phyloP scores from a whole-genome alignment of 1,140 invertebrate genomes.

The Drosophila parvula region DNA sequence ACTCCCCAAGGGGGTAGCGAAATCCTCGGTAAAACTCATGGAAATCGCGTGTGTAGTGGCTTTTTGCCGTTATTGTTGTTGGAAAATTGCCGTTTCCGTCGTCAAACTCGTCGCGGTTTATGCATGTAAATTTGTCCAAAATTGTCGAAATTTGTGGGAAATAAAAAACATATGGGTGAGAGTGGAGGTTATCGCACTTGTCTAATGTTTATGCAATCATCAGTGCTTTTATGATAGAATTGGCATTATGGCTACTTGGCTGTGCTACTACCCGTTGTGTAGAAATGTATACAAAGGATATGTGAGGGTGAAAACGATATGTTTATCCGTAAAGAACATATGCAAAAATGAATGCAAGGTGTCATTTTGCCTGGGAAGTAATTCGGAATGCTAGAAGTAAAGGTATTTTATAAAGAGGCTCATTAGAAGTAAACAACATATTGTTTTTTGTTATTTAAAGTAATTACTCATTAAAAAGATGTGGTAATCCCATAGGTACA shows the following conservation, averaged over 20 bases:
- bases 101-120: constrained; percentile 61
- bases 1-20: constrained; percentile 38
- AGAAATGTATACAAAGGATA: constrained; percentile 32
- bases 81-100: constrained; percentile 75
- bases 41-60: constrained; percentile 72
- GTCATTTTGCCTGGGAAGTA: neutral
- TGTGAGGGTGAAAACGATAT: neutral
- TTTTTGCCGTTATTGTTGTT: constrained; percentile 59
- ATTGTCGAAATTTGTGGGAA: constrained; percentile 81
- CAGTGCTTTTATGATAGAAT: constrained; percentile 69
- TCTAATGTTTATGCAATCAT: constrained; percentile 73
- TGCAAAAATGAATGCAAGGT: neutral
- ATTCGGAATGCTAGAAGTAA: neutral
- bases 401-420: neutral
- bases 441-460: neutral
- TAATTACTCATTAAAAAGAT: no score
- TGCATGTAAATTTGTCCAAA: constrained; percentile 82
- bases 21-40: constrained; percentile 40
- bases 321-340: constrained; percentile 15
- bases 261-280: constrained; percentile 18
- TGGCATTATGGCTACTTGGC: constrained; percentile 41
- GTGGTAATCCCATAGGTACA: neutral
- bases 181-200: constrained; percentile 56
- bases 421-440: neutral
- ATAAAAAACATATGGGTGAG: constrained; percentile 61